Evolutionary conservation across 53 echinoderm and acorn worm genomes (phyloP).

Genomic region (Arbacia lixula): DNA sequence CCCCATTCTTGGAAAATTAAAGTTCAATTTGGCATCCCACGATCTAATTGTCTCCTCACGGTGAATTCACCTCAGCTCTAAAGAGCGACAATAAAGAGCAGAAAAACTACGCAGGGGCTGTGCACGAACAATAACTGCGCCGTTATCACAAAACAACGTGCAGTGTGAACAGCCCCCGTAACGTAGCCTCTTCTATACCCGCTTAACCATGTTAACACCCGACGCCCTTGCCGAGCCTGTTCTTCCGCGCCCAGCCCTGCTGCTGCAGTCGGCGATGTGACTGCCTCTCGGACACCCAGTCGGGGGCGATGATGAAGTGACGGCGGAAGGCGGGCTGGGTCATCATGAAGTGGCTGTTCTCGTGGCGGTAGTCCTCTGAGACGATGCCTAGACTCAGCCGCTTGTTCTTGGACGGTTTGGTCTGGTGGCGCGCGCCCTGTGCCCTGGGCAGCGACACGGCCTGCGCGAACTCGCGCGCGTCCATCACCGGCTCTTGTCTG

Average conservation of each 20-base stretch:
- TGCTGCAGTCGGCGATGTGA: constrained; percentile 72
- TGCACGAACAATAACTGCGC: too few species aligned
- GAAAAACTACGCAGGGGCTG: too few species aligned
- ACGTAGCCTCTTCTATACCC: too few species aligned
- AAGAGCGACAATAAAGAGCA: too few species aligned
- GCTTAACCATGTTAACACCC: constrained; percentile 31
- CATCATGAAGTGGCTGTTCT: constrained; percentile 77
- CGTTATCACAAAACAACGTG: too few species aligned
- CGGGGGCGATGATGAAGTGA: constrained; percentile 90
- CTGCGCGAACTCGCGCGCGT: constrained; percentile 15
- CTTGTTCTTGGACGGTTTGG: too few species aligned
- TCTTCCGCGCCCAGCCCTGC: constrained; percentile 54
- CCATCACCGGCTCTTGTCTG: too few species aligned
- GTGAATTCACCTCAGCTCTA: too few species aligned
- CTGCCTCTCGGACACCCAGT: constrained; percentile 90
- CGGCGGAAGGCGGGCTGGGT: constrained; percentile 64
- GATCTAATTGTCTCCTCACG: too few species aligned
- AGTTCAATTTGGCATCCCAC: too few species aligned
- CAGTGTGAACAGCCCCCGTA: too few species aligned
- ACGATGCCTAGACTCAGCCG: constrained; percentile 52
- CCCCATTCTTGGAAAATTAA: too few species aligned
- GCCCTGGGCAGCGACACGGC: not conserved
- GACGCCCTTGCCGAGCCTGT: constrained; percentile 21
- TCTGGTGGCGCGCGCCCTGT: not conserved
- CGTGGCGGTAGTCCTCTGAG: constrained; percentile 71